Conservation (phyloP, 2,888 invertebrate genomes). For the Protonemura montana region DNA sequence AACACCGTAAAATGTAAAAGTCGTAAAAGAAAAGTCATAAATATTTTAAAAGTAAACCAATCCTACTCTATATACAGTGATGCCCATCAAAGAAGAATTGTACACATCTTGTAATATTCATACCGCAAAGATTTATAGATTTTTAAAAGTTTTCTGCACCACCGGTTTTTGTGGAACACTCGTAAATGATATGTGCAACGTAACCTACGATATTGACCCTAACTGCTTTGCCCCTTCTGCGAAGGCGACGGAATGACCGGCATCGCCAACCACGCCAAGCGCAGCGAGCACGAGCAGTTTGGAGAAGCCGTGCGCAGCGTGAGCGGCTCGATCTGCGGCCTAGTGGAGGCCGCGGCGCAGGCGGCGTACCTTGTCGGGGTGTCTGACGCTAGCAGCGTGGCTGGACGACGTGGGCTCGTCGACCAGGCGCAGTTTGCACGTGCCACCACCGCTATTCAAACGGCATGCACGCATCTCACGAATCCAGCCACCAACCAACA, state of each 20-base stretch:
- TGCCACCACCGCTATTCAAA: slow-evolving; percentile 88
- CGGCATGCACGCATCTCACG: slow-evolving; percentile 82
- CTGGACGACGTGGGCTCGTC: slow-evolving; percentile 87
- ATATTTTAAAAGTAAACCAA: too few species aligned
- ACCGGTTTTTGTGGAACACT: too few species aligned
- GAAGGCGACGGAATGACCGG: slow-evolving; percentile 90
- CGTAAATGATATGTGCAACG: too few species aligned
- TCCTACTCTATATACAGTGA: too few species aligned
- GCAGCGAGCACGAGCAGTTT: slow-evolving; percentile 85
- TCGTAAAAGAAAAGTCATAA: too few species aligned
- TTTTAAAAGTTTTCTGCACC: too few species aligned
- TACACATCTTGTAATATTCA: too few species aligned
- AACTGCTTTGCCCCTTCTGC: slow-evolving; percentile 41
- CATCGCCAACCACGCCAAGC: slow-evolving; percentile 90
- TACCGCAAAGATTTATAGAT: too few species aligned
- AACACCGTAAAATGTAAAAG: too few species aligned
- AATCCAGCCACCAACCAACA: slow-evolving; percentile 78
- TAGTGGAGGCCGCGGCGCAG: slow-evolving; percentile 93
- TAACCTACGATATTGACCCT: too few species aligned
- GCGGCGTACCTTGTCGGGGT: slow-evolving; percentile 95
- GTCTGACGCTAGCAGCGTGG: slow-evolving; percentile 87
- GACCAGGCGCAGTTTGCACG: slow-evolving; percentile 88
- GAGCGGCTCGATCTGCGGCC: slow-evolving; percentile 86
- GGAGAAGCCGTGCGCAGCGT: slow-evolving; percentile 83
- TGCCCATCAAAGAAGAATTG: too few species aligned